phyloP scores from a whole-genome alignment of 1,140 invertebrate species.

The Forficula auricularia region DNA sequence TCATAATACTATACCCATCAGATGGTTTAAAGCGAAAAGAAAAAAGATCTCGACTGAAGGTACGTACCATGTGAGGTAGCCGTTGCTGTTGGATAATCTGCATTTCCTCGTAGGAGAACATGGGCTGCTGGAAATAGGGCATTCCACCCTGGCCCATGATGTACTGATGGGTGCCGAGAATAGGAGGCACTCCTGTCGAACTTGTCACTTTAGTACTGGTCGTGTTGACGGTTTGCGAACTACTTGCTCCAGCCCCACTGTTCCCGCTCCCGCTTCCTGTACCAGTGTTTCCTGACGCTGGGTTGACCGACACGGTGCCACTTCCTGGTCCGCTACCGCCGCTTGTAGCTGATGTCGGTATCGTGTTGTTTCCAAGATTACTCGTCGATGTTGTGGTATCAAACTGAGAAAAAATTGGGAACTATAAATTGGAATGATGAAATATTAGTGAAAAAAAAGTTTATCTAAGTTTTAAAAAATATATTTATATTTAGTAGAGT shows the following conservation, averaged over 20 bases:
- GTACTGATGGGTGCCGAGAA: constrained; percentile 45
- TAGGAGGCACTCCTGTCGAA: constrained; percentile 31
- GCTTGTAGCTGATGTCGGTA: constrained; percentile 1
- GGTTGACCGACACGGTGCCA: not conserved
- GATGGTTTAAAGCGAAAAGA: too few relatives aligned
- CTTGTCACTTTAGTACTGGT: constrained; percentile 29
- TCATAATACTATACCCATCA: too few relatives aligned
- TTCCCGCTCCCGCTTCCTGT: constrained; percentile 37
- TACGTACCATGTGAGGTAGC: constrained; percentile 53
- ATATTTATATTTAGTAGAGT: too few relatives aligned
- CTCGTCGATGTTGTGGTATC: too few relatives aligned
- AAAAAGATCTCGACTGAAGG: constrained; percentile 1
- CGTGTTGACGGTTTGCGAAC: constrained; percentile 23
- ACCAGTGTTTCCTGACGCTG: constrained; percentile 19
- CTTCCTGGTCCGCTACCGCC: not conserved
- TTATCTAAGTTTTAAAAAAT: too few relatives aligned
- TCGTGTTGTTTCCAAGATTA: not conserved
- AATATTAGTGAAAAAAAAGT: too few relatives aligned
- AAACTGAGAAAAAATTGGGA: too few relatives aligned
- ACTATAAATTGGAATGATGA: too few relatives aligned
- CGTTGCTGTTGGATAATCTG: constrained; percentile 63
- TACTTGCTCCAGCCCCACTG: constrained; percentile 29
- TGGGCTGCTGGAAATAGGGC: constrained; percentile 49
- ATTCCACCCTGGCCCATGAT: constrained; percentile 47
- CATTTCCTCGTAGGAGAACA: constrained; percentile 75